Conservation (phyloP, 2,113 vertebrate species). For the Bolborhynchus lineola region DNA sequence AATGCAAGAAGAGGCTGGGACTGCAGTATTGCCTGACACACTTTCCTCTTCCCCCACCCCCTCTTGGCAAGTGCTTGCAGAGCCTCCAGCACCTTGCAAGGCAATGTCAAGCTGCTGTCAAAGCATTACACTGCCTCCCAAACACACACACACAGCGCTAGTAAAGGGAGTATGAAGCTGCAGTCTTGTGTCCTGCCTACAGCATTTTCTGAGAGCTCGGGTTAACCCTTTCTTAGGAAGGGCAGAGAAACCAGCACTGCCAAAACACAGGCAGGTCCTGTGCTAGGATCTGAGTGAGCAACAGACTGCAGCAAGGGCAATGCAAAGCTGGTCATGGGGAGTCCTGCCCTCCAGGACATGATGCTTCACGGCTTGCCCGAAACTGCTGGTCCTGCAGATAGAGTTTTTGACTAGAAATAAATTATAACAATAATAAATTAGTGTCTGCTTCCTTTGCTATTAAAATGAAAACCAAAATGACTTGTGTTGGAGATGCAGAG, state of each 20-base stretch:
- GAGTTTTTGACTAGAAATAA: neutral
- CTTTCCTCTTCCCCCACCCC: constrained; percentile 53
- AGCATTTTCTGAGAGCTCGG: neutral
- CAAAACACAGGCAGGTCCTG: rapidly evolving
- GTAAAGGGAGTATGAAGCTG: neutral
- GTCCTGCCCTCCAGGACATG: neutral
- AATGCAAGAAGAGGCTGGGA: neutral
- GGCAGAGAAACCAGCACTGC: neutral
- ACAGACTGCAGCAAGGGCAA: neutral
- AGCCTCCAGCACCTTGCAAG: constrained; percentile 70
- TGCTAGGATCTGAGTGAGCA: neutral
- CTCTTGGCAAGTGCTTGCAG: constrained; percentile 53
- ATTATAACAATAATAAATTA: neutral
- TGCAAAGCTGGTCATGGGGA: neutral
- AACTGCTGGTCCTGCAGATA: neutral
- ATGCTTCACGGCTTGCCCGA: rapidly evolving
- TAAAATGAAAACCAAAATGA: neutral
- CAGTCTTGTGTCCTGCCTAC: constrained; percentile 10
- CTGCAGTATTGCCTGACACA: constrained; percentile 58
- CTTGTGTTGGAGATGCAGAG: neutral
- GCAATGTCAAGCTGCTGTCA: constrained; percentile 68
- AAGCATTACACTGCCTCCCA: constrained; percentile 1
- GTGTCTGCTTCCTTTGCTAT: neutral
- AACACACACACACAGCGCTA: neutral
- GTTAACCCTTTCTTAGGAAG: constrained; percentile 30